Conservation (phyloP, 2,888 invertebrate species). For the Xestia rhomboidea region DNA sequence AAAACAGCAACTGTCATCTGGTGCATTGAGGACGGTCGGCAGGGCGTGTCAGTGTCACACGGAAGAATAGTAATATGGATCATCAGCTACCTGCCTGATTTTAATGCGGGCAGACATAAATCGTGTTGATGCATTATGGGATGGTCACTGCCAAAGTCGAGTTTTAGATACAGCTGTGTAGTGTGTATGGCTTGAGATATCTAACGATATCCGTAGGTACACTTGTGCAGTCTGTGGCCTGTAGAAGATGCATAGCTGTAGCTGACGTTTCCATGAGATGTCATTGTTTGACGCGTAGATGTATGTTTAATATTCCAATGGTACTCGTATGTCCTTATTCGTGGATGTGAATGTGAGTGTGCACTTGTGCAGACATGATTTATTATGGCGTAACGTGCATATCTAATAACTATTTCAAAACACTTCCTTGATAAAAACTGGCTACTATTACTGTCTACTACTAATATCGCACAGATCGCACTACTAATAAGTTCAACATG, state of each 20-base stretch:
- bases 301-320: not conserved
- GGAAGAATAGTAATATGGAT: slow-evolving; percentile 78
- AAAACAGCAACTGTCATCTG: slow-evolving; percentile 9
- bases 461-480: no score
- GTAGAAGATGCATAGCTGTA: not conserved
- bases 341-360: not conserved
- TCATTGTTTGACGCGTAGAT: not conserved
- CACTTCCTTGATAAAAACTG: not conserved
- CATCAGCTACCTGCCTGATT: slow-evolving; percentile 72
- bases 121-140: slow-evolving; percentile 65
- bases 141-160: slow-evolving; percentile 64
- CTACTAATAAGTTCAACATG: not conserved
- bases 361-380: not conserved
- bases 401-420: not conserved
- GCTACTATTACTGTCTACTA: no score
- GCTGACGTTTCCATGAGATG: not conserved
- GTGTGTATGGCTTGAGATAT: slow-evolving; percentile 8
- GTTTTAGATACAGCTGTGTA: slow-evolving; percentile 57
- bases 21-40: slow-evolving; percentile 46
- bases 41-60: slow-evolving; percentile 71
- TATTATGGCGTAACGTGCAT: not conserved
- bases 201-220: not conserved
- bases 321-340: not conserved
- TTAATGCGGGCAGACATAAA: slow-evolving; percentile 72
- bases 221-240: not conserved